A percentile compares a stretch with the other conserved stretches of the same genome.
Conservation (phyloP, 2,113 vertebrate genomes). For the Zeus faber region DNA sequence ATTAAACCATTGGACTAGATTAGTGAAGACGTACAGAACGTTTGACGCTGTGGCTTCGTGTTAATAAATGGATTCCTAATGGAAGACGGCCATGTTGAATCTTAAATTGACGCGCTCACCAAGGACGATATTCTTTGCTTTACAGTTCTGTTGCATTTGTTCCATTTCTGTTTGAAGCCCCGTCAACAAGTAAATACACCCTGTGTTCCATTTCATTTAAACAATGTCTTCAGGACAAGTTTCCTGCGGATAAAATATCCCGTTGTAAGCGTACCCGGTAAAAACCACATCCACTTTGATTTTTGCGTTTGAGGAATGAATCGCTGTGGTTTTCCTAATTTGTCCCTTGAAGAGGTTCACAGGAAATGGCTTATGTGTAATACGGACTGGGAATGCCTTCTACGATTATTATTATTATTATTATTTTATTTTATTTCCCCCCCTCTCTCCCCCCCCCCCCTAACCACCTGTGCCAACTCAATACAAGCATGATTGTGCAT, state of each 20-base stretch:
- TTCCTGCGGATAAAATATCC: no score
- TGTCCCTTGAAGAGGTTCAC: constrained; percentile 11
- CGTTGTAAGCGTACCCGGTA: no score
- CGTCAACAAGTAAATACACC: constrained; percentile 14
- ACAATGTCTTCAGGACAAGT: no score
- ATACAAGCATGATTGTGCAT: constrained; percentile 29
- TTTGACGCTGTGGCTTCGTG: no score
- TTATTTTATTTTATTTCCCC: no score
- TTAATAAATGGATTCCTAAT: constrained; percentile 11
- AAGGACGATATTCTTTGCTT: constrained; percentile 1
- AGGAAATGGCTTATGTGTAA: constrained; percentile 39
- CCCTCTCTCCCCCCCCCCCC: not conserved
- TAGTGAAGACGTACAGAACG: constrained; percentile 4
- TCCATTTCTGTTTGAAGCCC: constrained; percentile 15
- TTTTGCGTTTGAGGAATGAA: constrained; percentile 29
- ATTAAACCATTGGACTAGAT: not conserved
- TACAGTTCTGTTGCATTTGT: constrained; percentile 11
- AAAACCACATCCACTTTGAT: no score
- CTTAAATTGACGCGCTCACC: constrained; percentile 5
- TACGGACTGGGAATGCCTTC: constrained; percentile 21
- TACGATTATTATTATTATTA: no score
- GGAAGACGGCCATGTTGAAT: not conserved
- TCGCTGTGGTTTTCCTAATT: constrained; percentile 17
- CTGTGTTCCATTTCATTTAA: constrained; percentile 10
- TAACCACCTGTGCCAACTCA: constrained; percentile 52